Conservation (phyloP, 2,888 invertebrate genomes). For the Blera fallax region DNA sequence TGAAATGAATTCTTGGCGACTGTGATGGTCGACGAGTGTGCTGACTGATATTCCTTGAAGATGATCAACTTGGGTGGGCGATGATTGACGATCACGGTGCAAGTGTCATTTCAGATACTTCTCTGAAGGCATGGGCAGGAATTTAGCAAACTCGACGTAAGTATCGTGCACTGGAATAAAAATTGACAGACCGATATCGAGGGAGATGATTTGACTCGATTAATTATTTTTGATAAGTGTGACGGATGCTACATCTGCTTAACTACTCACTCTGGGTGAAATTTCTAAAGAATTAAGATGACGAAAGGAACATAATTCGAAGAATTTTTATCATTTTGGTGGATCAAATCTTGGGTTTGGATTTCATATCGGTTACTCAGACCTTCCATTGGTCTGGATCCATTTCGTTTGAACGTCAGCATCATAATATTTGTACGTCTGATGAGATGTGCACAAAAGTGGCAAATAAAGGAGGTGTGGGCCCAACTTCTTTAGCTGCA, state of each 20-base stretch:
- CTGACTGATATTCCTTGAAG: slow-evolving; percentile 9
- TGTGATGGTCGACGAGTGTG: not conserved
- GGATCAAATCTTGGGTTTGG: not conserved
- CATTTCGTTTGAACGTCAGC: not conserved
- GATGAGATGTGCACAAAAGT: not conserved
- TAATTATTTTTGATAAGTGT: slow-evolving; percentile 6
- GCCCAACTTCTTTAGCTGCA: too few species aligned
- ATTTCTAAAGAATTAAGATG: not conserved
- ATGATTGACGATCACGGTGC: slow-evolving; percentile 38
- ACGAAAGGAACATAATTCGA: not conserved
- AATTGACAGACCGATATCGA: not conserved
- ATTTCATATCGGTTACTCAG: not conserved
- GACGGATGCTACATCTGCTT: not conserved
- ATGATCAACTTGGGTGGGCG: slow-evolving; percentile 47
- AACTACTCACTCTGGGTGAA: not conserved
- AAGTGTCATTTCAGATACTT: slow-evolving; percentile 50
- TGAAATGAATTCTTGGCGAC: not conserved
- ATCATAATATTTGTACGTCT: not conserved
- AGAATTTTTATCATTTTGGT: not conserved
- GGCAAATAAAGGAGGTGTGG: too few species aligned
- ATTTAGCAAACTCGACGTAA: slow-evolving; percentile 13
- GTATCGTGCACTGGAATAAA: not conserved
- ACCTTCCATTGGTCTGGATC: not conserved
- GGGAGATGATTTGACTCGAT: slow-evolving; percentile 21
- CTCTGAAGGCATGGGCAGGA: not conserved